These are phyloP conservation scores for Drosophila silvestris DNA, from an alignment of 2,888 invertebrate genomes.

Conservation along the genomic window DNA sequence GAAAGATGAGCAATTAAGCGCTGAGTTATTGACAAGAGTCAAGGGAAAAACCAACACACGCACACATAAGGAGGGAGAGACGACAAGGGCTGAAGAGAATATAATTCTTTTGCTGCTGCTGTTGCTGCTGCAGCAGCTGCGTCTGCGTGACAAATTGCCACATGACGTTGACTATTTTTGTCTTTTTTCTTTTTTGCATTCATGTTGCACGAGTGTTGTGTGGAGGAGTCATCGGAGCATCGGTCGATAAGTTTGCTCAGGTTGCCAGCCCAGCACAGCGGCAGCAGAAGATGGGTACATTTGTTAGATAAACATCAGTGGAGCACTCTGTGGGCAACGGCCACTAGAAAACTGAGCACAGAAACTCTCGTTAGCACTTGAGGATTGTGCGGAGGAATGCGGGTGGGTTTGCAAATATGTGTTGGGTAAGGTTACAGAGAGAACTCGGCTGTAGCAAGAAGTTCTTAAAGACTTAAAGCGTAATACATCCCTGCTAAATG, in stretches of 20 bases:
- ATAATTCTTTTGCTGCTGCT: not conserved
- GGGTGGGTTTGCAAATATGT: not conserved
- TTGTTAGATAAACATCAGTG: slow-evolving; percentile 69
- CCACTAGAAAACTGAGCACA: slow-evolving; percentile 42
- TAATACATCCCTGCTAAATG: not conserved
- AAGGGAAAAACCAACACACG: slow-evolving; percentile 32
- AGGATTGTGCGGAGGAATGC: slow-evolving; percentile 17
- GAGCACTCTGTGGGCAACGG: slow-evolving; percentile 19
- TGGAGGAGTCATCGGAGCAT: slow-evolving; percentile 36
- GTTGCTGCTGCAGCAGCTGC: slow-evolving; percentile 27
- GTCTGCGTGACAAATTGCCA: slow-evolving; percentile 73
- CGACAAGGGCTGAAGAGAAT: not conserved
- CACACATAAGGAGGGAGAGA: not conserved
- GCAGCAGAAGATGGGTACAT: slow-evolving; percentile 47
- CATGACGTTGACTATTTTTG: slow-evolving; percentile 64
- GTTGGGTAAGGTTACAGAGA: slow-evolving; percentile 4
- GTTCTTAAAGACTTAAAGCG: not conserved
- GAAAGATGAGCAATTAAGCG: slow-evolving; percentile 82
- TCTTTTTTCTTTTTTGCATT: slow-evolving; percentile 30
- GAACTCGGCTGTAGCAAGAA: not conserved
- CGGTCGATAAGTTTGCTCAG: slow-evolving; percentile 51
- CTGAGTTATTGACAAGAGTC: slow-evolving; percentile 78
- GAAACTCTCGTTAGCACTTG: slow-evolving; percentile 33
- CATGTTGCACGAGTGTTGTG: slow-evolving; percentile 20
- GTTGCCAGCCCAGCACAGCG: slow-evolving; percentile 30